Percentiles rank a stretch among this genome's conserved stretches.
phyloP scores from a whole-genome alignment of 2,797 vertebrate genomes.

The Phalanger gymnotis region DNA sequence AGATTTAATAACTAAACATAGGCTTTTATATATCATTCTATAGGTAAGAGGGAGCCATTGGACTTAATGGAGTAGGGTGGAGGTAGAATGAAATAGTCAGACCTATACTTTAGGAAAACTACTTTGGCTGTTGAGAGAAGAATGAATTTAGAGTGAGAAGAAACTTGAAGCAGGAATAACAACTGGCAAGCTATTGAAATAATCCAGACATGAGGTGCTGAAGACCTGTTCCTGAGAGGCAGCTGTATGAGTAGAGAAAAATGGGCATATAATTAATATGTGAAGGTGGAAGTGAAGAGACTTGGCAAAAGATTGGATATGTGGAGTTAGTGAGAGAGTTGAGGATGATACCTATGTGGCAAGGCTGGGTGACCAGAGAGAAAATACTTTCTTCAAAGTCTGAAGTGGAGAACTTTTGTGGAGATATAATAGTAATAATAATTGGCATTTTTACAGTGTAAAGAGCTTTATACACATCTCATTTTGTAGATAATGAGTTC shows the following conservation, averaged over 20 bases:
- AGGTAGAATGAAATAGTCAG: too few species aligned
- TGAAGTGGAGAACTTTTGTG: too few species aligned
- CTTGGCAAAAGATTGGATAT: too few species aligned
- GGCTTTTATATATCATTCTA: neutral
- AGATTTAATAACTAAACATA: neutral
- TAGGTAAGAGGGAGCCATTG: neutral
- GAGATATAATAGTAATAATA: too few species aligned
- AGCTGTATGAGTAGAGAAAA: neutral
- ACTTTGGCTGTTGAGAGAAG: neutral
- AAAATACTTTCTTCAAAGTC: too few species aligned
- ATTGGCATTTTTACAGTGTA: too few species aligned
- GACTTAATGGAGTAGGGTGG: neutral
- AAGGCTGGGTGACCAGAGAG: too few species aligned
- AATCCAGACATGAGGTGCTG: neutral
- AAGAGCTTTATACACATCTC: too few species aligned
- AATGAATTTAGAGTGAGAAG: neutral
- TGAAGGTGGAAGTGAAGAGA: neutral
- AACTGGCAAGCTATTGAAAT: neutral
- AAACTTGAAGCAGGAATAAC: neutral
- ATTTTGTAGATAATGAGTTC: too few species aligned
- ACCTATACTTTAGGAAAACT: neutral
- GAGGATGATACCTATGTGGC: too few species aligned
- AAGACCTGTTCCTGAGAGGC: neutral
- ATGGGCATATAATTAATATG: neutral
- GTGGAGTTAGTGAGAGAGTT: too few species aligned